Conservation (phyloP, 53 echinoderm and acorn worm species). For the Pentamera pediparva region DNA sequence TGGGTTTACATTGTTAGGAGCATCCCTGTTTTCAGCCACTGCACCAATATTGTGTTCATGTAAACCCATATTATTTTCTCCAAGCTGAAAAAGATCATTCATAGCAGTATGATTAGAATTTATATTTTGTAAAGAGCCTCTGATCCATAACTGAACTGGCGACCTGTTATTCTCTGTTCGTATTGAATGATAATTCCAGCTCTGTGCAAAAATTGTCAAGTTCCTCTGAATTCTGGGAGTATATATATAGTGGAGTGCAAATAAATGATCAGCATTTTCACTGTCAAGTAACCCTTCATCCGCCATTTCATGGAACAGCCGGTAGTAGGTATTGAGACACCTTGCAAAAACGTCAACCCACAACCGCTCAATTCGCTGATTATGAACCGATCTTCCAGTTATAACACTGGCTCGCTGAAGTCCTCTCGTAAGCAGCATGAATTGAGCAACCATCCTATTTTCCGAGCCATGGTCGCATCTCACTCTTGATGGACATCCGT, state of each 20-base stretch:
- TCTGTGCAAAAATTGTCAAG: too few species aligned
- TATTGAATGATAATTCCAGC: background rate
- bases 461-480: slow-evolving; percentile 17
- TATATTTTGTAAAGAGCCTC: background rate
- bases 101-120: background rate
- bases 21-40: background rate
- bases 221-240: too few species aligned
- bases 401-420: background rate
- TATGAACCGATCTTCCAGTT: slow-evolving; percentile 15
- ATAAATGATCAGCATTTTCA: background rate
- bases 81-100: background rate
- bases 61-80: too few species aligned
- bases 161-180: background rate
- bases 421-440: background rate
- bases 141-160: slow-evolving; percentile 1
- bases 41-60: background rate
- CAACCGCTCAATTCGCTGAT: slow-evolving; percentile 16
- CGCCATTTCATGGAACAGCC: slow-evolving; percentile 13
- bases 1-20: background rate
- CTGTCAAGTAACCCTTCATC: background rate
- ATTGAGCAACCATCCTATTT: slow-evolving; percentile 17
- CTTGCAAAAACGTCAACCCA: slow-evolving; percentile 25
- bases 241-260: background rate
- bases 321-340: slow-evolving; percentile 8
- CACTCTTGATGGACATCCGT: slow-evolving; percentile 2